Conservation (phyloP, 2,888 invertebrate genomes). For the Ochlodes sylvanus region DNA sequence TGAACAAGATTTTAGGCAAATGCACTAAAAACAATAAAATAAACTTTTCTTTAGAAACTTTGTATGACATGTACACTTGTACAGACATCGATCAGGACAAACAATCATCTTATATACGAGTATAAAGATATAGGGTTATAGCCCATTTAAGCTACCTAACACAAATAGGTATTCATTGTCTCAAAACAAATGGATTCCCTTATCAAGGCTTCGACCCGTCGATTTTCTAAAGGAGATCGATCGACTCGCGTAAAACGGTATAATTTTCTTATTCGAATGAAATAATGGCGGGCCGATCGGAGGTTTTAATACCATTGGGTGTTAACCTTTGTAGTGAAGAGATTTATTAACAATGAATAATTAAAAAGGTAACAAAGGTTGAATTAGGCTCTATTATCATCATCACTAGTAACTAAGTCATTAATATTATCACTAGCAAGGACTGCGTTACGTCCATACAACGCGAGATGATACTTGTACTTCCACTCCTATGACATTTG, state of each 20-base stretch:
- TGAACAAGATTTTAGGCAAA: too few relatives aligned
- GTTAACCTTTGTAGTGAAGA: slow-evolving; percentile 6
- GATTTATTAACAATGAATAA: slow-evolving; percentile 3
- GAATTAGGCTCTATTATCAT: too few relatives aligned
- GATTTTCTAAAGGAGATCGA: slow-evolving; percentile 36
- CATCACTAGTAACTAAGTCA: too few relatives aligned
- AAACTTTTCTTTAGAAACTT: too few relatives aligned
- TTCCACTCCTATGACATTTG: too few relatives aligned
- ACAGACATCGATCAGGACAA: too few relatives aligned
- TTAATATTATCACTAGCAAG: too few relatives aligned
- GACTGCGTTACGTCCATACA: too few relatives aligned
- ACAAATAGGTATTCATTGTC: slow-evolving; percentile 30
- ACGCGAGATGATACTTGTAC: too few relatives aligned
- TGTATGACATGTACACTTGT: too few relatives aligned
- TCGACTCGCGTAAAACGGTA: slow-evolving; percentile 32
- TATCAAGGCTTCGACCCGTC: slow-evolving; percentile 33
- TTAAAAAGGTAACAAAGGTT: background rate
- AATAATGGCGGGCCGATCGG: slow-evolving; percentile 17
- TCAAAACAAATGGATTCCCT: slow-evolving; percentile 36
- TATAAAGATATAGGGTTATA: background rate
- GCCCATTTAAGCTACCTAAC: slow-evolving; percentile 40
- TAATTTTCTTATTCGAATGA: slow-evolving; percentile 38
- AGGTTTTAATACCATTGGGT: slow-evolving; percentile 2
- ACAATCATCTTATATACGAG: too few relatives aligned
- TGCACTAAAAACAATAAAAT: too few relatives aligned